These are phyloP conservation scores for Spodoptera litura DNA, from an alignment of 1,140 invertebrate genomes.

Conservation along the genomic window DNA sequence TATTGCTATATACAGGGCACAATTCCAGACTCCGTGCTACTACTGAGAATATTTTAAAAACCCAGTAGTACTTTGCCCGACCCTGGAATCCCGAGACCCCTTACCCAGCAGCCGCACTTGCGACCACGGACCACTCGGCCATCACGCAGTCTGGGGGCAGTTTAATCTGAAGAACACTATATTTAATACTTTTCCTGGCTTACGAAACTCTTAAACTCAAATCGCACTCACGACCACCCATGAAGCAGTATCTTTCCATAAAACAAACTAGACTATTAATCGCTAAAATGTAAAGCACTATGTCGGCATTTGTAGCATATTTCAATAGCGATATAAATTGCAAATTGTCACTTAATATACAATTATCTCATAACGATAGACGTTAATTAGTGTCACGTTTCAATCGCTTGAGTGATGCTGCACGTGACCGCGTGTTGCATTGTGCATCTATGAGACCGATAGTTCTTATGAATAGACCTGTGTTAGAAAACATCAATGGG, in stretches of 20 bases:
- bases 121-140: too few species aligned
- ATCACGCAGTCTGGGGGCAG: too few species aligned
- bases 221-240: not conserved
- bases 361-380: slow-evolving; percentile 29
- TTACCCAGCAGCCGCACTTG: too few species aligned
- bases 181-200: too few species aligned
- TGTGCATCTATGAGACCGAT: not conserved
- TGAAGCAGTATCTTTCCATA: slow-evolving; percentile 5
- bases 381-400: slow-evolving; percentile 53
- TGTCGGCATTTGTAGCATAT: slow-evolving; percentile 5
- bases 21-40: too few species aligned
- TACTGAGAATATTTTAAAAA: too few species aligned
- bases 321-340: slow-evolving; percentile 47
- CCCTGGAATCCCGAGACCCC: too few species aligned
- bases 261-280: not conserved
- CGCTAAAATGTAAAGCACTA: not conserved
- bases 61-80: too few species aligned
- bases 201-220: not conserved
- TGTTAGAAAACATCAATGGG: not conserved
- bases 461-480: not conserved
- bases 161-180: too few species aligned
- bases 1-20: too few species aligned
- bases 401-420: slow-evolving; percentile 4
- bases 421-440: slow-evolving; percentile 47
- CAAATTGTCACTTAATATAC: slow-evolving; percentile 49